Base-by-base conservation (phyloP, 2,888 invertebrate genomes). In the Plebejus argus region DNA sequence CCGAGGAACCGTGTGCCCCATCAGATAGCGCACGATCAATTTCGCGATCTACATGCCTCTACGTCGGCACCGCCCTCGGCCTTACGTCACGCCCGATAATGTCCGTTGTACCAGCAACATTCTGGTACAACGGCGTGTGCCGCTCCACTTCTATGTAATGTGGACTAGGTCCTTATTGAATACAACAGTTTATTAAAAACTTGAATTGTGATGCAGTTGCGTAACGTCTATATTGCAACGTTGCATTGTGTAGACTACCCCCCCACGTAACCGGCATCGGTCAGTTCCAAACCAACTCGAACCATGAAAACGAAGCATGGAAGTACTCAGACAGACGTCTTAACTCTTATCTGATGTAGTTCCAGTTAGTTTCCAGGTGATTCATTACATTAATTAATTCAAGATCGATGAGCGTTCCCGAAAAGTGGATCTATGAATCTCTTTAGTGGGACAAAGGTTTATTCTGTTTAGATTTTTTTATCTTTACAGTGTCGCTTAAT, bases 11-110 rank as follows among this genome's bases (percentile, higher is more conserved):
- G 91, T 90, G 91, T 90, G 91, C 92, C 89, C 90, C 91, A 93
- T 92, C 93, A 89, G 93, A 93, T 93, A 93, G 88, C 92, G 90
- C 92, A 93, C 93, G 92, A 94, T 94, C 93, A 92, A 93, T 91
- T 93, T 92, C 90, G 93, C 94, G 91, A 94, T 94, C 94, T 93
- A 92, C 92, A 93, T 91, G 90, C 90, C 85, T 92, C 90, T 90
- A 92, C 88, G 90, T 90, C 90, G 91, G 91, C 92, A 89, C 91
- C 91, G 89, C 91, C 91, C 91, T 90, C 85, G 88, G 88, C 89
- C 89, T 91, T 92, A 93, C 93, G 91, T 92, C 91, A 92, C 90
- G 87, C 88, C 79, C 89, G 88, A 90, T 89, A 91, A 89, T 74
- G 88, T 86, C 84, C 84, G 87, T 88, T 92, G 92, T 92, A 90